Conservation (phyloP, 2,888 invertebrate genomes). For the Syritta pipiens region DNA sequence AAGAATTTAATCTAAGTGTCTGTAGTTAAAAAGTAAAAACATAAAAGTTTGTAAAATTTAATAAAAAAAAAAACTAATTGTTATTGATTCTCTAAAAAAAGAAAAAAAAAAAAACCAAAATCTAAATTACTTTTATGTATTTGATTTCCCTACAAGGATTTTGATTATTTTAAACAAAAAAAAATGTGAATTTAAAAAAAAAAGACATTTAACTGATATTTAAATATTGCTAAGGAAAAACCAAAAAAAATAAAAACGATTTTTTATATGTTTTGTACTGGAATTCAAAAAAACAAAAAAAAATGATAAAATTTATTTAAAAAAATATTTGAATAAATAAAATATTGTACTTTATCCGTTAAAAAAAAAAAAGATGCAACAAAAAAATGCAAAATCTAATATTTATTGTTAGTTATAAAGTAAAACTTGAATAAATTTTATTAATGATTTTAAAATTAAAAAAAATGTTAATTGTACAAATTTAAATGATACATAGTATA, state of each 20-base stretch:
- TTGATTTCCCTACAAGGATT: conserved; percentile 8
- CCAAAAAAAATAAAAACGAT: too few relatives aligned
- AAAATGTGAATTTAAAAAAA: neutral
- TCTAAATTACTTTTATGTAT: neutral
- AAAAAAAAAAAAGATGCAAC: conserved; percentile 29
- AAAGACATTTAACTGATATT: conserved; percentile 36
- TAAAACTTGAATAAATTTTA: conserved; percentile 22
- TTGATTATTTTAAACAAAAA: conserved; percentile 9
- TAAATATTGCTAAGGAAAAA: conserved; percentile 41
- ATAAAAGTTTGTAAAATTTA: conserved; percentile 16
- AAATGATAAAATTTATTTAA: conserved; percentile 1
- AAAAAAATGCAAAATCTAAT: conserved; percentile 18
- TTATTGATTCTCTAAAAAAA: neutral
- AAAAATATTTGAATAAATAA: conserved; percentile 7
- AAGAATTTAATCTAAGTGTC: conserved; percentile 38
- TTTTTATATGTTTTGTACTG: conserved; percentile 62
- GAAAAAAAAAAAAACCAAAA: neutral
- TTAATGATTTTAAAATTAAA: conserved; percentile 12
- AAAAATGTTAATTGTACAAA: conserved; percentile 52
- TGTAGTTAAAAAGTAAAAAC: conserved; percentile 21
- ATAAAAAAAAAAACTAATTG: neutral
- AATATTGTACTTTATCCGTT: conserved; percentile 34
- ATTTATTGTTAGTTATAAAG: conserved; percentile 49
- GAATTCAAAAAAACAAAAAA: too few relatives aligned
- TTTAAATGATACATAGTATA: conserved; percentile 17